These are phyloP conservation scores for Sialia sialis DNA, from an alignment of 2,113 vertebrate genomes.

Conservation along the genomic window DNA sequence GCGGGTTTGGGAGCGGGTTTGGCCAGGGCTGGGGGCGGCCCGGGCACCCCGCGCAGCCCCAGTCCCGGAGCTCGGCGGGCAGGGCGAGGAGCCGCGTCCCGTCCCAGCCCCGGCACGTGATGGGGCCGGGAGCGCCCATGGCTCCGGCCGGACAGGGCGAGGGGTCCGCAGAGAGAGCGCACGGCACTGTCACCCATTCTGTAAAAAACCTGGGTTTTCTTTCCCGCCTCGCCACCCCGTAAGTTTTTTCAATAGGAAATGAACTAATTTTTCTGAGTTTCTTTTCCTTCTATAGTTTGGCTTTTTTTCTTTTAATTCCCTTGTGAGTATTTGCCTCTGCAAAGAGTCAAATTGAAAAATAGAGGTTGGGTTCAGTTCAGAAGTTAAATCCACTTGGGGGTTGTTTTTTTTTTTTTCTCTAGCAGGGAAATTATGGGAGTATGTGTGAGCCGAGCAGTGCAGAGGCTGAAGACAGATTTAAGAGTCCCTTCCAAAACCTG, in stretches of 20 bases:
- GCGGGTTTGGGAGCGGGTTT: too few species aligned
- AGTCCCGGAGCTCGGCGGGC: neutral
- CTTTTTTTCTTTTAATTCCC: neutral
- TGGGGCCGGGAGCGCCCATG: neutral
- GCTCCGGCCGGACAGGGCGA: neutral
- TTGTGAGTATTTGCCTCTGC: neutral
- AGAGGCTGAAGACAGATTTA: neutral
- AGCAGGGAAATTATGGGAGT: neutral
- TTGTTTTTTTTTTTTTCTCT: neutral
- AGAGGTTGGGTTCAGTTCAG: neutral
- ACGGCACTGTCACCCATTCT: fast-evolving
- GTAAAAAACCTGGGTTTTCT: neutral
- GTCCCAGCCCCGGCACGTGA: constrained; percentile 24
- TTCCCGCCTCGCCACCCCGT: fast-evolving
- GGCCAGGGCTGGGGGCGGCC: too few species aligned
- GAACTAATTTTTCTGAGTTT: neutral
- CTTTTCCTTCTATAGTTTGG: fast-evolving
- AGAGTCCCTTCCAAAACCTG: neutral
- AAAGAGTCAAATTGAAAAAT: neutral
- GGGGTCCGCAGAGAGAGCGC: fast-evolving
- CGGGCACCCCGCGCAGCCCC: too few species aligned
- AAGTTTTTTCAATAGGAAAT: neutral
- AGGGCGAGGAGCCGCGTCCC: neutral
- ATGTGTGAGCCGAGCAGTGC: fast-evolving
- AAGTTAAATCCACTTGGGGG: neutral